phyloP scores from a whole-genome alignment of 1,140 invertebrate genomes.

The Leptinotarsa defecta region DNA sequence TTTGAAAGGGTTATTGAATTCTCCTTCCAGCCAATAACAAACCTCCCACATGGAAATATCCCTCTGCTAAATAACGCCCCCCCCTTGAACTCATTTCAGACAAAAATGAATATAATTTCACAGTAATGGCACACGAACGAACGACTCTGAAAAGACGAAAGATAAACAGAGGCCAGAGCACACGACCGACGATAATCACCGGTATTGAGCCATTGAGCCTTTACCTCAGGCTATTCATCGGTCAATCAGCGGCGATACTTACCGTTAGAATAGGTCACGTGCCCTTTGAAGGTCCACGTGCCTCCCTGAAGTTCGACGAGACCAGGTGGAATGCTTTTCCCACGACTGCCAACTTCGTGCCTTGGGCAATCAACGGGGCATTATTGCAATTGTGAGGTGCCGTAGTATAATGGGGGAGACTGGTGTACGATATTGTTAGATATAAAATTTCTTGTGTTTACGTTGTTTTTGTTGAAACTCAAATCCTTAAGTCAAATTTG shows the following conservation, averaged over 20 bases:
- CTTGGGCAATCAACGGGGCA: constrained; percentile 39
- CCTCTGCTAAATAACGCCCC: too few species aligned
- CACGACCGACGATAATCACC: constrained; percentile 46
- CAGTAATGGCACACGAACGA: constrained; percentile 24
- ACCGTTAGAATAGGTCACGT: constrained; percentile 31
- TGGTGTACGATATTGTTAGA: not conserved
- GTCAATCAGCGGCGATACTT: constrained; percentile 51
- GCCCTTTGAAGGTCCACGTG: constrained; percentile 45
- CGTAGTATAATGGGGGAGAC: not conserved
- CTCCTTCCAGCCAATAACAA: too few species aligned
- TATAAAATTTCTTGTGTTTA: not conserved
- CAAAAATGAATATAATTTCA: constrained; percentile 7
- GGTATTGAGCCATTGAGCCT: constrained; percentile 4
- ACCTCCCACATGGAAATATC: too few species aligned
- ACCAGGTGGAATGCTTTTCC: constrained; percentile 45
- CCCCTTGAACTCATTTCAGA: not conserved
- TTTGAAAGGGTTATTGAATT: too few species aligned
- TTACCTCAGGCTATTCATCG: constrained; percentile 48
- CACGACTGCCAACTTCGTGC: constrained; percentile 37
- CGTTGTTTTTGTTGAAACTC: too few species aligned
- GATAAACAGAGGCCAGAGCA: constrained; percentile 40
- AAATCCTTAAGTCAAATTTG: too few species aligned
- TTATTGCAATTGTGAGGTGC: constrained; percentile 36
- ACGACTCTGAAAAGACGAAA: constrained; percentile 28
- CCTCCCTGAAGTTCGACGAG: constrained; percentile 36